Evolutionary conservation across 1,140 invertebrate genomes (phyloP), one percentile per base, ranked within the genome.

Genomic region (Pseudobourletiella spinata): DNA sequence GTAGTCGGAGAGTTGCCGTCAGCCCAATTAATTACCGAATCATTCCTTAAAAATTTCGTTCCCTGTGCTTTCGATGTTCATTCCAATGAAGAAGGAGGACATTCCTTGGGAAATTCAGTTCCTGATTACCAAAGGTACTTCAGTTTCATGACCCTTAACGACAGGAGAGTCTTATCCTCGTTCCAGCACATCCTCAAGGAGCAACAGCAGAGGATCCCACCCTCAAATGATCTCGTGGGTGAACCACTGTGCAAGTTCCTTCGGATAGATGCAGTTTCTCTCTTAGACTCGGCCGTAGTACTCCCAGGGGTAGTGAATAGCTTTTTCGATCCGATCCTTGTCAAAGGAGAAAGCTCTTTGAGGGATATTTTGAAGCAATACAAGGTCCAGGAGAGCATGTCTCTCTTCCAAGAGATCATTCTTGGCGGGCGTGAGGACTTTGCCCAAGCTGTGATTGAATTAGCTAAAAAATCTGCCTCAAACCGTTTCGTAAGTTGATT

Each of bases 351-450:
- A n/a, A 2, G 11, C 3, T 39, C 29, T 15, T 30, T 65, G 6
- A 6, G 44, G 26, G 52, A 50, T 18, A 61, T 65, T 30, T 59
- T 65, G 15, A 28, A 61, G 26, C 46, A 59, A 2, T 46, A 64
- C 25, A 26, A 44, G 14, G 59, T 67, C 3, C 3, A 43, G 16
- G 57, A 67, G 32, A 61, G 59, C 4, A 32, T 67, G 29, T 26
- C 15, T 1, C 8, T 59, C 1, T 64, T 67, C 24, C 46, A 55
- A 26, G 66, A 67, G 62, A 64, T 67, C 50, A 62, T 67, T 43
- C 26, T 67, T 26, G 62, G 44, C 18, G 59, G 32, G 29, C 18
- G 66, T 54, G 66, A 67, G 42, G 66, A 67, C 56, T 67, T 67
- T 56, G 62, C 62, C 4, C 42, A 61, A 43, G 58, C 35, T 20